These are phyloP conservation scores for Montipora sp. DNA, from an alignment of 64 coral and sea anemone genomes.

Conservation along the genomic window DNA sequence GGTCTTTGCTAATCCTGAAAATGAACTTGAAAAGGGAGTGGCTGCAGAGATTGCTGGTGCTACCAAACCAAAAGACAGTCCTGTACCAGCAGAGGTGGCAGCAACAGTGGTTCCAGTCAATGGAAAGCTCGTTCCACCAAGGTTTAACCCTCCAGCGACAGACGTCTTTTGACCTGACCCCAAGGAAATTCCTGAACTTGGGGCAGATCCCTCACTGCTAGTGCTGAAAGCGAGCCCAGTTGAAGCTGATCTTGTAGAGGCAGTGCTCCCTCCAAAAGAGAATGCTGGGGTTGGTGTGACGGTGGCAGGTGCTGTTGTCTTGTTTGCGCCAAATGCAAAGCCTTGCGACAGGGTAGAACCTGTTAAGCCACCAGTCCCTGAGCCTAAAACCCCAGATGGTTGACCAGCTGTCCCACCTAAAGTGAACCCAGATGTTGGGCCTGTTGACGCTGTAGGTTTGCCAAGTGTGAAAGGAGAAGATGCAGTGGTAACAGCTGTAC, in stretches of 20 bases:
- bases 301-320: slow-evolving; percentile 6
- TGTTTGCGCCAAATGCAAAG: slow-evolving; percentile 36
- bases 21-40: not conserved
- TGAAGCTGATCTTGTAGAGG: not conserved
- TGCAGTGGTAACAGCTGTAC: not conserved
- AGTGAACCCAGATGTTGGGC: slow-evolving; percentile 16
- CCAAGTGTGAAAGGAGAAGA: slow-evolving; percentile 1
- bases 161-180: not conserved
- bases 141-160: not conserved
- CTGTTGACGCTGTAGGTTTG: slow-evolving; percentile 3
- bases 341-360: slow-evolving; percentile 37
- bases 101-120: not conserved
- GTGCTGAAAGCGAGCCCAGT: not conserved
- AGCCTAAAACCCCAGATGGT: not conserved
- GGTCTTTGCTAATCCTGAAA: slow-evolving; percentile 24
- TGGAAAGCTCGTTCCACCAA: not conserved
- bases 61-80: not conserved
- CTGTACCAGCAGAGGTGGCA: not conserved
- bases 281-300: slow-evolving; percentile 43
- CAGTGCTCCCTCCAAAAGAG: slow-evolving; percentile 49
- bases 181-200: slow-evolving; percentile 7
- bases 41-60: not conserved
- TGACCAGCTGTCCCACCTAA: slow-evolving; percentile 4
- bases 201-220: not conserved
- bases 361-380: not conserved